These are phyloP conservation scores for Artibeus lituratus DNA, from an alignment of 2,797 vertebrate genomes.

Conservation along the genomic window DNA sequence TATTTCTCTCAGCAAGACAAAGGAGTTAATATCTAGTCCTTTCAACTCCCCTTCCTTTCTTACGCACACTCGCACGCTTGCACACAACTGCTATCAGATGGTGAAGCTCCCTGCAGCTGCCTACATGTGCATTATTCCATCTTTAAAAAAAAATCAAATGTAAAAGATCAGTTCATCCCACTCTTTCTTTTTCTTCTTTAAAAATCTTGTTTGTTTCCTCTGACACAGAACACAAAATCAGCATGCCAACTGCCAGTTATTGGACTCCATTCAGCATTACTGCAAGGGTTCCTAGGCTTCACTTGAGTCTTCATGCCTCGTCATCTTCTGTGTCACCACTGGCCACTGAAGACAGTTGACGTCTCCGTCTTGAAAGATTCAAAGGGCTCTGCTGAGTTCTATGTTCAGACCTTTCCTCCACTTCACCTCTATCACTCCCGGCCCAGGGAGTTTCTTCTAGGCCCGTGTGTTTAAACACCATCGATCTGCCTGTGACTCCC, in stretches of 20 bases:
- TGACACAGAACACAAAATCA: not conserved
- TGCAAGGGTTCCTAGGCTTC: not conserved
- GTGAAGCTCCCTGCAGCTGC: not conserved
- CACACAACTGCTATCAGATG: not conserved
- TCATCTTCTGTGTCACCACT: not conserved
- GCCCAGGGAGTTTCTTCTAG: not conserved
- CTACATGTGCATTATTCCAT: not conserved
- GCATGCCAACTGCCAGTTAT: not conserved
- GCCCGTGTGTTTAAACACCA: not conserved
- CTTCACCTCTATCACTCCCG: not conserved
- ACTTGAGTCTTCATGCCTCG: not conserved
- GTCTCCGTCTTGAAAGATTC: not conserved
- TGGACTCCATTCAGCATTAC: not conserved
- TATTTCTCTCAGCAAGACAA: slow-evolving; percentile 62
- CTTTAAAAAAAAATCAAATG: not conserved
- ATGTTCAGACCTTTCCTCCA: not conserved
- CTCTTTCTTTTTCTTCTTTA: not conserved
- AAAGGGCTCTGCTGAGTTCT: not conserved
- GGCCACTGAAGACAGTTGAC: not conserved
- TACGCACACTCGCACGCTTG: not conserved
- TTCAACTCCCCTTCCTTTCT: slow-evolving; percentile 1
- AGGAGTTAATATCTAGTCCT: slow-evolving; percentile 35
- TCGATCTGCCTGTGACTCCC: not conserved
- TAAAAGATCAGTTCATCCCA: not conserved
- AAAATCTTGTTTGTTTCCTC: not conserved